These are phyloP conservation scores for Melanotaenia parkinsoni DNA, from an alignment of 2,797 vertebrate genomes.

Conservation along the genomic window DNA sequence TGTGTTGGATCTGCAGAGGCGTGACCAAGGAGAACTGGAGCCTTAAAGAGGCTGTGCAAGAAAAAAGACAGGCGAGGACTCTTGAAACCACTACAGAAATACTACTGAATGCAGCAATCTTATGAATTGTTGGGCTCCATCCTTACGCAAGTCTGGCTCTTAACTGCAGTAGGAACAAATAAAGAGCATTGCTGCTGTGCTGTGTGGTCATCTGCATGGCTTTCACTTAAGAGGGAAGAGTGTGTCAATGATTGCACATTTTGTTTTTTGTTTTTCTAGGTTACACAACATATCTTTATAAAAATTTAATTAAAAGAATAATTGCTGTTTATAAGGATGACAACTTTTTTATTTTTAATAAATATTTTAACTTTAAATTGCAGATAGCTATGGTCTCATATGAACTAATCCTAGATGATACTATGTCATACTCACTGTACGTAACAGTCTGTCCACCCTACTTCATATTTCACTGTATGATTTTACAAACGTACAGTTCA, in stretches of 20 bases:
- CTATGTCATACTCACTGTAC: slow-evolving; percentile 40
- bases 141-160: slow-evolving; percentile 55
- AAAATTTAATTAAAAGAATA: slow-evolving; percentile 64
- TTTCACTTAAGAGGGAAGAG: slow-evolving; percentile 70
- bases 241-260: slow-evolving; percentile 77
- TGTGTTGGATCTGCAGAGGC: slow-evolving; percentile 55
- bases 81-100: slow-evolving; percentile 68
- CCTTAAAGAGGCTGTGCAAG: slow-evolving; percentile 57
- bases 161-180: slow-evolving; percentile 62
- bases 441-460: slow-evolving; percentile 45
- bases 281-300: slow-evolving; percentile 76
- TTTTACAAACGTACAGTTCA: slow-evolving; percentile 36
- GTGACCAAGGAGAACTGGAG: slow-evolving; percentile 47
- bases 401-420: slow-evolving; percentile 57
- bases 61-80: slow-evolving; percentile 60
- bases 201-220: slow-evolving; percentile 60
- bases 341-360: slow-evolving; percentile 54
- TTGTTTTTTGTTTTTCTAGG: slow-evolving; percentile 69
- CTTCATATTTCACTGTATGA: slow-evolving; percentile 33
- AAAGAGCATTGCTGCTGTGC: slow-evolving; percentile 60
- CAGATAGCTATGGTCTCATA: slow-evolving; percentile 66
- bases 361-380: slow-evolving; percentile 71
- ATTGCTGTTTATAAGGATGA: slow-evolving; percentile 66
- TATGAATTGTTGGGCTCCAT: slow-evolving; percentile 56
- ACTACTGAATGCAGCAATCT: slow-evolving; percentile 75